Evolutionary conservation across 2,888 invertebrate species (phyloP).

Genomic region (Drosophila meridionalis): DNA sequence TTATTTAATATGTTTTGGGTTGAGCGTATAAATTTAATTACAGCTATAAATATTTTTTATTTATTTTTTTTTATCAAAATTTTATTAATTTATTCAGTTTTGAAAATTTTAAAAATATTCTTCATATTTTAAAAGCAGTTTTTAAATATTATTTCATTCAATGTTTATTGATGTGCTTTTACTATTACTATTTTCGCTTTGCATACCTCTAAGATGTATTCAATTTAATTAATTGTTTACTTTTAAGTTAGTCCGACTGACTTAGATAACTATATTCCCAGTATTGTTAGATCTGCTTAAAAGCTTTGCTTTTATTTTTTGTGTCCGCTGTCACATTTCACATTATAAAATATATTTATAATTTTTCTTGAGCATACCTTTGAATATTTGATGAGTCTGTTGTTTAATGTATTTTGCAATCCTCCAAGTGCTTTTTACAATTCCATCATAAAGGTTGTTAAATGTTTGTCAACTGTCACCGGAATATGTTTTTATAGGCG

Average conservation of each 20-base stretch:
- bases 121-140: background rate
- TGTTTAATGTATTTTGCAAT: background rate
- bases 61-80: background rate
- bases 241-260: background rate
- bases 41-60: background rate
- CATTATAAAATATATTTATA: slow-evolving; percentile 4
- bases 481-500: slow-evolving; percentile 15
- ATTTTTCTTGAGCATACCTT: background rate
- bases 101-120: background rate
- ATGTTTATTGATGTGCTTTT: background rate
- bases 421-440: slow-evolving; percentile 1
- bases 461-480: slow-evolving; percentile 24
- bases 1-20: too few species aligned
- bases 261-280: background rate
- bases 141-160: too few species aligned
- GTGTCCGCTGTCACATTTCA: background rate
- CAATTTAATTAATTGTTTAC: background rate
- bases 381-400: slow-evolving; percentile 7
- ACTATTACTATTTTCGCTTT: background rate
- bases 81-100: background rate
- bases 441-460: slow-evolving; percentile 10
- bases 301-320: background rate
- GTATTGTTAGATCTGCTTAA: background rate
- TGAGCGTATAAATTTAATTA: background rate
- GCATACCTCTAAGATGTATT: background rate